A percentile compares a stretch with the other conserved stretches of the same genome.
Conservation (phyloP, 2,888 invertebrate species). For the Drymonia ruficornis region DNA sequence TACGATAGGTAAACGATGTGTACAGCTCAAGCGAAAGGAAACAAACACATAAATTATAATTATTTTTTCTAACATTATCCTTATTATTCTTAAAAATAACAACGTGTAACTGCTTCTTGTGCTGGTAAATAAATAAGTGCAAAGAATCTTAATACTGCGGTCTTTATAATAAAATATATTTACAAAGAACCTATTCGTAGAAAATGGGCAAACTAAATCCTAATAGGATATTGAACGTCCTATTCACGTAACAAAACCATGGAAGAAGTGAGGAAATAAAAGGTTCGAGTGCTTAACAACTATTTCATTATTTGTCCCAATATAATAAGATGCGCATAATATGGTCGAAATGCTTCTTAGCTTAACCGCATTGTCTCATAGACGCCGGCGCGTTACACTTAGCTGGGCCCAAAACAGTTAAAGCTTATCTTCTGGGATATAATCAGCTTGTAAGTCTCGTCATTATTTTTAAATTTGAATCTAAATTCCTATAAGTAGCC, state of each 20-base stretch:
- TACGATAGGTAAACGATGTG: no score
- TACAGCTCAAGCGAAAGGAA: no score
- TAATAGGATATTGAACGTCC: constrained; percentile 65
- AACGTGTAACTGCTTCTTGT: not conserved
- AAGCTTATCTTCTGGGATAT: not conserved
- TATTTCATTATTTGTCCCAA: constrained; percentile 66
- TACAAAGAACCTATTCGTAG: constrained; percentile 47
- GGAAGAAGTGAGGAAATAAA: constrained; percentile 70
- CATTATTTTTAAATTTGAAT: not conserved
- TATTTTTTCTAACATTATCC: no score
- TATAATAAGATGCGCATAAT: constrained; percentile 60
- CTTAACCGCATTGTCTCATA: constrained; percentile 55
- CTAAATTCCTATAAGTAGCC: not conserved
- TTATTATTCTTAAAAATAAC: not conserved
- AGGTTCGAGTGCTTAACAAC: constrained; percentile 66
- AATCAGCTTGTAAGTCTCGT: not conserved
- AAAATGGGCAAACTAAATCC: constrained; percentile 56
- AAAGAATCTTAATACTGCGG: constrained; percentile 1
- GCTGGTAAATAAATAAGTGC: not conserved
- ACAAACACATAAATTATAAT: no score
- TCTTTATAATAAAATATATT: constrained; percentile 7
- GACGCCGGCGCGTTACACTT: constrained; percentile 67
- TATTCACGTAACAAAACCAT: constrained; percentile 56
- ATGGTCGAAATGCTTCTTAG: constrained; percentile 42
- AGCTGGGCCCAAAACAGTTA: not conserved